Conservation (phyloP, 2,888 invertebrate genomes). For the Apodemia mormo region DNA sequence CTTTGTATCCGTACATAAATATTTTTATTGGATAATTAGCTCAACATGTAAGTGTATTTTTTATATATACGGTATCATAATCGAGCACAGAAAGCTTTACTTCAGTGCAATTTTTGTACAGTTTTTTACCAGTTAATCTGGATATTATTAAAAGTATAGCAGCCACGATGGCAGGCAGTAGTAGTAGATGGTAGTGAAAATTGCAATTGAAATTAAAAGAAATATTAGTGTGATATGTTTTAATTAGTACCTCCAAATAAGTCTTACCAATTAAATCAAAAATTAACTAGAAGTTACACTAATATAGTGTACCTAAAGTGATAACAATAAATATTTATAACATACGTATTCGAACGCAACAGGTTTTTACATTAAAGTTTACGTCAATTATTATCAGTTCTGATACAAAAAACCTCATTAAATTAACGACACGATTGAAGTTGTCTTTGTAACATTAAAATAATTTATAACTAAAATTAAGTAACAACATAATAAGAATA, state of each 20-base stretch:
- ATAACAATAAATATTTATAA: slow-evolving; percentile 54
- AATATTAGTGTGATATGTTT: slow-evolving; percentile 52
- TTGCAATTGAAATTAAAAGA: slow-evolving; percentile 18
- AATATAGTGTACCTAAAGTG: slow-evolving; percentile 74
- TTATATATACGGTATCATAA: too few species aligned
- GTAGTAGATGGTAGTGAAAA: too few species aligned
- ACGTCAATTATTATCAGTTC: slow-evolving; percentile 16
- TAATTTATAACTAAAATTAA: slow-evolving; percentile 26
- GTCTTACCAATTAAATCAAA: slow-evolving; percentile 44
- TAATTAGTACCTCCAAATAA: slow-evolving; percentile 56
- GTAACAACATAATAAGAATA: slow-evolving; percentile 23
- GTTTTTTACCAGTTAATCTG: too few species aligned
- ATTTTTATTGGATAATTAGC: too few species aligned
- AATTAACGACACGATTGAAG: background rate
- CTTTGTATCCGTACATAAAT: too few species aligned
- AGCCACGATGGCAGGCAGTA: too few species aligned
- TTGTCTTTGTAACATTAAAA: slow-evolving; percentile 23
- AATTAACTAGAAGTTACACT: slow-evolving; percentile 69
- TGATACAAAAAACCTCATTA: slow-evolving; percentile 12
- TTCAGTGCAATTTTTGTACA: too few species aligned
- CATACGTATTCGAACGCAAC: slow-evolving; percentile 19
- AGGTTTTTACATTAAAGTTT: slow-evolving; percentile 21
- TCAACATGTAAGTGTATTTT: too few species aligned
- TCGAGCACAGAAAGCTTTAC: too few species aligned
- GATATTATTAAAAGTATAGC: too few species aligned